Percentiles rank a stretch among this genome's conserved stretches.
phyloP scores from a whole-genome alignment of 2,113 vertebrate species.

The Platichthys flesus region DNA sequence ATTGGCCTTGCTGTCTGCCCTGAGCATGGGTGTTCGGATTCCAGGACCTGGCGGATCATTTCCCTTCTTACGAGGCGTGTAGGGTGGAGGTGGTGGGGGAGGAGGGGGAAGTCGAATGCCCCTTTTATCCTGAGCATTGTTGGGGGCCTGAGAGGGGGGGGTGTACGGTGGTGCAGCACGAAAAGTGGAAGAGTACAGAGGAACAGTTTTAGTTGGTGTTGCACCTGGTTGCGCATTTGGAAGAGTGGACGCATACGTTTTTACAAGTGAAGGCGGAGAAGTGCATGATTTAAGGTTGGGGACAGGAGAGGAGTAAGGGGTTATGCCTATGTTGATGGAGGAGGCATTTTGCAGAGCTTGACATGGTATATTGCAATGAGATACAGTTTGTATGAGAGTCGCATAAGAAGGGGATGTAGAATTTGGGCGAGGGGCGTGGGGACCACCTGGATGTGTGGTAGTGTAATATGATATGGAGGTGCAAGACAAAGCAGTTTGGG shows the following conservation, averaged over 20 bases:
- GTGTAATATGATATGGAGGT: slow-evolving; percentile 79
- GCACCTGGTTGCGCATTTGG: slow-evolving; percentile 53
- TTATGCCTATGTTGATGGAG: slow-evolving; percentile 52
- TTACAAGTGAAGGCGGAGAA: slow-evolving; percentile 64
- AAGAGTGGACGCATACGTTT: slow-evolving; percentile 61
- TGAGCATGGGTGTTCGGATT: slow-evolving; percentile 68
- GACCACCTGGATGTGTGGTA: slow-evolving; percentile 61
- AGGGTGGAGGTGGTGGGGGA: slow-evolving; percentile 81
- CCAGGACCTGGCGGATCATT: slow-evolving; percentile 60
- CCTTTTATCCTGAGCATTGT: slow-evolving; percentile 81
- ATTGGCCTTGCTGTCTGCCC: slow-evolving; percentile 60
- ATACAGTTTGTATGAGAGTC: slow-evolving; percentile 76
- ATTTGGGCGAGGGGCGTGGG: slow-evolving; percentile 38
- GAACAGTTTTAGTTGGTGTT: slow-evolving; percentile 76
- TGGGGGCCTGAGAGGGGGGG: slow-evolving; percentile 74
- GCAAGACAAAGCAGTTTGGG: slow-evolving; percentile 76
- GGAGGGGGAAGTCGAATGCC: slow-evolving; percentile 81
- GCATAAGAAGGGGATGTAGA: slow-evolving; percentile 64
- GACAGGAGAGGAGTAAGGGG: slow-evolving; percentile 65
- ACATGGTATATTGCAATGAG: slow-evolving; percentile 77
- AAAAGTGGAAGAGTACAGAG: slow-evolving; percentile 77
- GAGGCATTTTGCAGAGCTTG: slow-evolving; percentile 65
- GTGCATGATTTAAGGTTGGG: slow-evolving; percentile 72
- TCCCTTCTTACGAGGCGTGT: slow-evolving; percentile 81
- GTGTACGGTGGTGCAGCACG: slow-evolving; percentile 78